These are phyloP conservation scores for Acanthochromis polyacanthus DNA, from an alignment of 2,113 vertebrate genomes.

Conservation along the genomic window DNA sequence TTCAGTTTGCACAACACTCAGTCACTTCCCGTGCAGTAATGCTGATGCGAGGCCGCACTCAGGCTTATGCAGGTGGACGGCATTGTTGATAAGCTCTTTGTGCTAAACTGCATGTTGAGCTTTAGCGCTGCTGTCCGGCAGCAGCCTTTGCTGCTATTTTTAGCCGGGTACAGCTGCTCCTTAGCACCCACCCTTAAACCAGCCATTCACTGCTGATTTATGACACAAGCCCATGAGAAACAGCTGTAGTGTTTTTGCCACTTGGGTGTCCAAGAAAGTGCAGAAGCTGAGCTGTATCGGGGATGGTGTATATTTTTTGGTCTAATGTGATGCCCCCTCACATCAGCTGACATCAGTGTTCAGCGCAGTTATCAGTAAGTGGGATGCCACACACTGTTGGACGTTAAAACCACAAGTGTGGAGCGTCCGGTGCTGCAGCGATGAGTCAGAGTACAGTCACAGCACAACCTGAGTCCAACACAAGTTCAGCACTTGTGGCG, in stretches of 20 bases:
- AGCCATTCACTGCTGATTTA: slow-evolving; percentile 77
- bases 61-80: slow-evolving; percentile 71
- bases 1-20: slow-evolving; percentile 69
- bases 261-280: slow-evolving; percentile 45
- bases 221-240: slow-evolving; percentile 66
- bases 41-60: slow-evolving; percentile 70
- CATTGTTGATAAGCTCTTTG: slow-evolving; percentile 68
- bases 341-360: slow-evolving; percentile 44
- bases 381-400: slow-evolving; percentile 33
- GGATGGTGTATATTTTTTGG: slow-evolving; percentile 18
- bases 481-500: slow-evolving; percentile 60
- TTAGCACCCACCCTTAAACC: slow-evolving; percentile 72
- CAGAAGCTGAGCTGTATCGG: slow-evolving; percentile 14
- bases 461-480: slow-evolving; percentile 61
- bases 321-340: slow-evolving; percentile 25
- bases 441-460: slow-evolving; percentile 69
- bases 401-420: slow-evolving; percentile 51
- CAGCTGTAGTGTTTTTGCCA: slow-evolving; percentile 73
- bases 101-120: slow-evolving; percentile 72
- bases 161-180: slow-evolving; percentile 81
- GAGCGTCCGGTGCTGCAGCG: slow-evolving; percentile 56
- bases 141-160: slow-evolving; percentile 76
- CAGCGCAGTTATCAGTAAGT: slow-evolving; percentile 53
- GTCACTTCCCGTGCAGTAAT: slow-evolving; percentile 69
- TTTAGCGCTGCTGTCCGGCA: slow-evolving; percentile 63